phyloP scores from a whole-genome alignment of 2,888 invertebrate genomes.

The Lordiphosa andalusiaca region DNA sequence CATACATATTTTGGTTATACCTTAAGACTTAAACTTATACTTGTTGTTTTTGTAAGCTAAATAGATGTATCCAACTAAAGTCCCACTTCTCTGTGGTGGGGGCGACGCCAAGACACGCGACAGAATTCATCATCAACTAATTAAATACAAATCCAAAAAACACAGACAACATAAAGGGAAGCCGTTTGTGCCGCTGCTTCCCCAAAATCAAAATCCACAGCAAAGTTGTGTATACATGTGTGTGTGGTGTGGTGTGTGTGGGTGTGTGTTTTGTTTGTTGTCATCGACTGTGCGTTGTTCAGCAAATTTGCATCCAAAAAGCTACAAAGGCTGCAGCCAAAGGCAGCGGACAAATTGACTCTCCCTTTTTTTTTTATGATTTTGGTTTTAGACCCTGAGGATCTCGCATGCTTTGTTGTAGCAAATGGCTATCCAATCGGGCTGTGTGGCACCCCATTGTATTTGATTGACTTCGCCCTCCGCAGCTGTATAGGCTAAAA shows the following conservation, averaged over 20 bases:
- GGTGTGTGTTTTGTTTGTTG: neutral
- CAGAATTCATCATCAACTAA: no score
- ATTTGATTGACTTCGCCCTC: conserved; percentile 99
- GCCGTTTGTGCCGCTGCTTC: conserved; percentile 1
- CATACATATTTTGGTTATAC: conserved; percentile 62
- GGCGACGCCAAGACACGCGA: neutral
- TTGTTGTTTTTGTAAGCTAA: conserved; percentile 38
- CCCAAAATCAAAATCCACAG: conserved; percentile 20
- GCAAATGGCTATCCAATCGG: conserved; percentile 99
- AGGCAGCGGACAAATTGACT: conserved; percentile 21
- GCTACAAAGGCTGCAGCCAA: neutral
- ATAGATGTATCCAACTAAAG: conserved; percentile 21
- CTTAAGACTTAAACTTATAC: conserved; percentile 53
- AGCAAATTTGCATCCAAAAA: conserved; percentile 20
- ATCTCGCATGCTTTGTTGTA: conserved; percentile 99
- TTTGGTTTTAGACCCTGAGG: conserved; percentile 89
- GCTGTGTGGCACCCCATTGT: conserved; percentile 99
- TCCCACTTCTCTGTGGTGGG: neutral
- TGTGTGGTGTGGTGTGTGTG: conserved; percentile 1
- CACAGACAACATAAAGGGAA: neutral
- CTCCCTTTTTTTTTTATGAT: conserved; percentile 8
- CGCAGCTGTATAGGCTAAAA: conserved; percentile 98
- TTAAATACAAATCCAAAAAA: no score
- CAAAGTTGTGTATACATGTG: conserved; percentile 11
- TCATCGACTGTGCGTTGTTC: conserved; percentile 38